A percentile compares a stretch with the other conserved stretches of the same genome.
Conservation (phyloP, 2,113 vertebrate genomes). For the Mirza zaza region DNA sequence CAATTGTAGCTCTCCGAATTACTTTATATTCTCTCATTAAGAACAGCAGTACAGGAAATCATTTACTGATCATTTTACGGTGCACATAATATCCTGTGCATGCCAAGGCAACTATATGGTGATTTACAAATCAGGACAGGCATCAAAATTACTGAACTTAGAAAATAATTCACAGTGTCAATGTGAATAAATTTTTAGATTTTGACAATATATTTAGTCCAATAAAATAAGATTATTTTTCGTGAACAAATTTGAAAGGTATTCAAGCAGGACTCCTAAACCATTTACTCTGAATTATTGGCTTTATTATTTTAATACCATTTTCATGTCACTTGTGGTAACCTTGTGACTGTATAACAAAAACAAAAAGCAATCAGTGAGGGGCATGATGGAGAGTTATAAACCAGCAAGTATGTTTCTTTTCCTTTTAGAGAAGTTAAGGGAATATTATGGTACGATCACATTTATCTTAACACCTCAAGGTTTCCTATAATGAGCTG, state of each 20-base stretch:
- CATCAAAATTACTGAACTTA: constrained; percentile 78
- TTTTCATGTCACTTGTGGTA: constrained; percentile 58
- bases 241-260: constrained; percentile 69
- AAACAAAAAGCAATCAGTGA: not conserved
- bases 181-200: constrained; percentile 78
- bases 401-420: not conserved
- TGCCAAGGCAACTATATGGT: constrained; percentile 59
- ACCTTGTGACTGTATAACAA: constrained; percentile 36
- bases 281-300: constrained; percentile 68
- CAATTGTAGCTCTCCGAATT: not conserved
- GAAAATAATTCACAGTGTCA: constrained; percentile 77
- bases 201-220: constrained; percentile 77
- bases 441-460: not conserved
- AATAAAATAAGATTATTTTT: constrained; percentile 75
- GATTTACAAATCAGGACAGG: constrained; percentile 77
- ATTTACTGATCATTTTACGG: constrained; percentile 63
- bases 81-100: constrained; percentile 49
- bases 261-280: constrained; percentile 67
- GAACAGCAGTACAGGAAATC: constrained; percentile 34
- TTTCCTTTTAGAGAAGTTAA: not conserved
- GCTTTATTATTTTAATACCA: constrained; percentile 71
- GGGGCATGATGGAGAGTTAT: not conserved
- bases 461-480: not conserved
- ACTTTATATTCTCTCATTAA: constrained; percentile 66
- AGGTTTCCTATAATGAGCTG: not conserved